Conservation (phyloP, 23 tunicate genomes). For the Aplidium turbinatum region DNA sequence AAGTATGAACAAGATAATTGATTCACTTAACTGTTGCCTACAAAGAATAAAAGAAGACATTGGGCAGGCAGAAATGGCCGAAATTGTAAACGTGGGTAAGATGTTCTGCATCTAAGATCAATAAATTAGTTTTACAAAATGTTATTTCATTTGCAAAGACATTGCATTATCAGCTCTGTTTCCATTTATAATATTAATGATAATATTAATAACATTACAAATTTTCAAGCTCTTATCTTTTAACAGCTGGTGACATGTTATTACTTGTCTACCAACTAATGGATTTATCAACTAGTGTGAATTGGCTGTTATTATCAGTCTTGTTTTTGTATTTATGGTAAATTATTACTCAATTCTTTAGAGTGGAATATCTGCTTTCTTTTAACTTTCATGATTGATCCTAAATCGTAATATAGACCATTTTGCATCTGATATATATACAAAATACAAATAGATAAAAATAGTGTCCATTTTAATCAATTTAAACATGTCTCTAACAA, state of each 20-base stretch:
- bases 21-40: constrained; percentile 6
- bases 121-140: too few relatives aligned
- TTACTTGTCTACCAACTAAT: too few relatives aligned
- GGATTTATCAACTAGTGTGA: too few relatives aligned
- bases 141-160: not conserved
- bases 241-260: too few relatives aligned
- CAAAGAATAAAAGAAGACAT: not conserved
- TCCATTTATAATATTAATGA: too few relatives aligned
- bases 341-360: not conserved
- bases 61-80: constrained; percentile 4
- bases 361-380: not conserved
- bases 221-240: too few relatives aligned
- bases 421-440: not conserved
- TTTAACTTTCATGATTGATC: not conserved
- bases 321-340: too few relatives aligned
- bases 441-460: not conserved
- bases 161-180: not conserved
- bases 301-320: too few relatives aligned
- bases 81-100: constrained; percentile 37
- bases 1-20: constrained; percentile 36
- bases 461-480: not conserved
- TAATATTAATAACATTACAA: too few relatives aligned
- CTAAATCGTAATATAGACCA: not conserved
- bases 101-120: too few relatives aligned
- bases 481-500: not conserved